Percentiles rank a stretch among this genome's conserved stretches.
phyloP scores from a whole-genome alignment of 35 echinoderm and acorn worm genomes.

The Eucidaris tribuloides region DNA sequence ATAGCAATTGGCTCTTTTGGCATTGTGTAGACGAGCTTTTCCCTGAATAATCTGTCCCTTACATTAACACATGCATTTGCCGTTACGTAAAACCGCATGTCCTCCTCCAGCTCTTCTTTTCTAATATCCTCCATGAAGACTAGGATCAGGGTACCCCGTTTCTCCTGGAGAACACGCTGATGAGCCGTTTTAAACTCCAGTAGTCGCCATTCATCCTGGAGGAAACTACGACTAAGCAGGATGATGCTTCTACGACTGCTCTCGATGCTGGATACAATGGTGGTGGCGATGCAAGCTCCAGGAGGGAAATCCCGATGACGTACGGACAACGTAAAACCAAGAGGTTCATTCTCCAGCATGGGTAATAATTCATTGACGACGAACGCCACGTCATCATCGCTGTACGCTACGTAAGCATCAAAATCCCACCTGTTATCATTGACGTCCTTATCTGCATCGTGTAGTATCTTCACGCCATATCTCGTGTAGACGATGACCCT shows the following conservation, averaged over 20 bases:
- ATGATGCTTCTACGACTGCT: conserved; percentile 12
- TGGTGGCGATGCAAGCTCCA: conserved; percentile 23
- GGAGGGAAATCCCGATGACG: conserved; percentile 29
- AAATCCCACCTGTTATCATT: background rate
- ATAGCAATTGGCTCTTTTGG: background rate
- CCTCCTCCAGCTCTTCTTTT: conserved; percentile 9
- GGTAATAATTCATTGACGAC: background rate
- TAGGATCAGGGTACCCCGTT: conserved; percentile 7
- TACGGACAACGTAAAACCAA: conserved; percentile 1
- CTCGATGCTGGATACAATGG: conserved; percentile 10
- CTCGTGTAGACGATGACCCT: conserved; percentile 1
- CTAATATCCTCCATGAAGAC: background rate
- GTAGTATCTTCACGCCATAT: background rate
- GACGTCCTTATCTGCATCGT: conserved; percentile 1
- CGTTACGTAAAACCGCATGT: conserved; percentile 18
- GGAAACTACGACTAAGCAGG: conserved; percentile 9
- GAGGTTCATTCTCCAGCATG: background rate
- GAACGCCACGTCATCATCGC: background rate
- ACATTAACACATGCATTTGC: background rate
- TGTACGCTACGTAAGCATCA: conserved; percentile 7
- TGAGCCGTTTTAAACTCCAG: conserved; percentile 43
- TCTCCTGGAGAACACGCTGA: conserved; percentile 16
- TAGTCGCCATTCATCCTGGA: conserved; percentile 21
- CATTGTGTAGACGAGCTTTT: background rate
- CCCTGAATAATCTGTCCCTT: background rate